Conservation (phyloP, 2,888 invertebrate genomes). For the Drosophila pegasa region DNA sequence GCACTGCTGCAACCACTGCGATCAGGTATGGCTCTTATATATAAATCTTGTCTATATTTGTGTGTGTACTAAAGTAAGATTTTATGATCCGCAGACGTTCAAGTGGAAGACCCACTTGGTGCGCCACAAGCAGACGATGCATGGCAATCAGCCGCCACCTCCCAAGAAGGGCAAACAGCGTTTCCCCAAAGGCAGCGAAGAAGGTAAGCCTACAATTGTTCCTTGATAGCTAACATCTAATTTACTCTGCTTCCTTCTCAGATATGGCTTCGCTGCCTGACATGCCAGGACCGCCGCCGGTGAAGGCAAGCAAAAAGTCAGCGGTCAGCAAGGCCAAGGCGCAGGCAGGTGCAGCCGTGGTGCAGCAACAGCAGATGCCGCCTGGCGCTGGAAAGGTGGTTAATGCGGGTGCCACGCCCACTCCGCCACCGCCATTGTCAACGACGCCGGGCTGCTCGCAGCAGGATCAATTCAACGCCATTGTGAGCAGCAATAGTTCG, state of each 20-base stretch:
- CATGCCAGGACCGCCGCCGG: conserved; percentile 84
- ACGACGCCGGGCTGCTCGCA: conserved; percentile 83
- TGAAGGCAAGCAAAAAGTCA: conserved; percentile 83
- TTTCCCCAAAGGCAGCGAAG: conserved; percentile 82
- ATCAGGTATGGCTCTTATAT: conserved; percentile 72
- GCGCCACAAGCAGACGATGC: conserved; percentile 84
- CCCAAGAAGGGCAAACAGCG: conserved; percentile 83
- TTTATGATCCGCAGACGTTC: conserved; percentile 74
- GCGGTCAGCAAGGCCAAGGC: conserved; percentile 83
- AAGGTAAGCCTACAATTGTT: conserved; percentile 68
- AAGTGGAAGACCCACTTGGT: conserved; percentile 85
- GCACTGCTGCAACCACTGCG: conserved; percentile 84
- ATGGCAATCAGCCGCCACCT: conserved; percentile 83
- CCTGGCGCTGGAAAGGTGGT: conserved; percentile 62
- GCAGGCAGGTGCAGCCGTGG: conserved; percentile 45
- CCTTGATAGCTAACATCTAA: background rate
- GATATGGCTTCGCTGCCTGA: conserved; percentile 81
- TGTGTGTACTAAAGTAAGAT: background rate
- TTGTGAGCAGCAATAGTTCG: conserved; percentile 83
- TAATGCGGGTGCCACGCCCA: conserved; percentile 74
- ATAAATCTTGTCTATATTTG: background rate
- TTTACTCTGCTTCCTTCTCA: conserved; percentile 2
- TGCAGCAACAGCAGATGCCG: conserved; percentile 56
- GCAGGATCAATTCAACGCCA: conserved; percentile 82
- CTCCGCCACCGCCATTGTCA: conserved; percentile 83